Base-by-base conservation (phyloP, 2,113 vertebrate species). In the Chaetops frenatus region DNA sequence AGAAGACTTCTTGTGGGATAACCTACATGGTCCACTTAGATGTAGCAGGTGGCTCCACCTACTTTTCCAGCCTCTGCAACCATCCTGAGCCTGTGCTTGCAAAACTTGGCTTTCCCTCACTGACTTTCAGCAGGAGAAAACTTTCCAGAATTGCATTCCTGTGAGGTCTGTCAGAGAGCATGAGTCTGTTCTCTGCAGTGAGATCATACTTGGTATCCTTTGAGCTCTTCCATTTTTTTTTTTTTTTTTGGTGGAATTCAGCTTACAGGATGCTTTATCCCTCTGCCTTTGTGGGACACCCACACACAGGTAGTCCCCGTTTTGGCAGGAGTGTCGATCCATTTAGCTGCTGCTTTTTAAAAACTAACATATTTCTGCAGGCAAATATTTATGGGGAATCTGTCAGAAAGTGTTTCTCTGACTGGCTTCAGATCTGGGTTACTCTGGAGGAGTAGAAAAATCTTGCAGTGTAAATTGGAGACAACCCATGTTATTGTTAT, bases 241-340 rank as follows among this genome's bases (percentile, higher is more conserved):
- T 33, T 21, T 3, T 6, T 40, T 28, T 36, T 56, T 8, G 2
- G 4, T 66, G 20, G 5, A 65, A 86, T 73, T 73, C 21, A 58
- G 0, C 3, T 76, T 72, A 19, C 4, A 47, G 28, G 31, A 33
- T 7, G 3, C 6, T 81, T 81, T 69, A 66, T 66, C 24, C 17
- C 33, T 21, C 42, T 86, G 45, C 23, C 66, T 71, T 35, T 81
- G 28, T 44, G 76, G 65, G n/a, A 47, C 44, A 78, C 19, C 2
- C 54, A 12, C 70, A 48, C 6, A 47, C 2, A 13, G 0, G 1
- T 23, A 70, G 24, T 29, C 31, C 13, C 21, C 0, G 0, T 78
- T 81, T 44, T n/a, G 23, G 7, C 11, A 60, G 67, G 33, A 80
- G 53, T 31, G 15, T 42, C 0, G 1, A 82, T 73, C 38, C 8